These are phyloP conservation scores for Manis pentadactyla DNA, from an alignment of 2,797 vertebrate species.

Conservation along the genomic window DNA sequence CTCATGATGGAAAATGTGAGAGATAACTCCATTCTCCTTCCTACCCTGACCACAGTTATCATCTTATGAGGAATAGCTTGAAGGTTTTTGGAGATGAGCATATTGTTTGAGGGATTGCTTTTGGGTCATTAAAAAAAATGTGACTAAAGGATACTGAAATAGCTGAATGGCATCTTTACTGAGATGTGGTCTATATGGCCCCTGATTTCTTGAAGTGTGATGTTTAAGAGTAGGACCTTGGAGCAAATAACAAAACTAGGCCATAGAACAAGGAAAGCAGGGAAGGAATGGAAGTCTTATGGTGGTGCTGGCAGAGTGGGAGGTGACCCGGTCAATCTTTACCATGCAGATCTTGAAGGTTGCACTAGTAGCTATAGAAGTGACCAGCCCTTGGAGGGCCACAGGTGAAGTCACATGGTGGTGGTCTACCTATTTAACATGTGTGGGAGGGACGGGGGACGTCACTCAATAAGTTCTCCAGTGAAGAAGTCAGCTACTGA, in stretches of 20 bases:
- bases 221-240: not conserved
- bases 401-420: not conserved
- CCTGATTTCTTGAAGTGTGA: not conserved
- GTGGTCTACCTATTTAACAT: not conserved
- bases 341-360: not conserved
- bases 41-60: not conserved
- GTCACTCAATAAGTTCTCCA: not conserved
- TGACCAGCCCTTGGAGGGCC: not conserved
- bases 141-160: not conserved
- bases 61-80: not conserved
- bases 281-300: not conserved
- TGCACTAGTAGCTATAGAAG: not conserved
- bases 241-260: not conserved
- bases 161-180: not conserved
- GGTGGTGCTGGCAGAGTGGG: not conserved
- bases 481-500: not conserved
- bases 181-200: not conserved
- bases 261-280: not conserved
- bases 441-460: accelerated
- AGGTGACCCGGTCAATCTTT: not conserved
- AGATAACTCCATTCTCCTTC: not conserved
- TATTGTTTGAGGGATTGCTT: not conserved
- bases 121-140: not conserved
- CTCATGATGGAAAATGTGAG: not conserved
- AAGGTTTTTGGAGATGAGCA: not conserved